These are phyloP conservation scores for Oceanodroma leucorhoa DNA, from an alignment of 2,797 vertebrate genomes.

Conservation along the genomic window DNA sequence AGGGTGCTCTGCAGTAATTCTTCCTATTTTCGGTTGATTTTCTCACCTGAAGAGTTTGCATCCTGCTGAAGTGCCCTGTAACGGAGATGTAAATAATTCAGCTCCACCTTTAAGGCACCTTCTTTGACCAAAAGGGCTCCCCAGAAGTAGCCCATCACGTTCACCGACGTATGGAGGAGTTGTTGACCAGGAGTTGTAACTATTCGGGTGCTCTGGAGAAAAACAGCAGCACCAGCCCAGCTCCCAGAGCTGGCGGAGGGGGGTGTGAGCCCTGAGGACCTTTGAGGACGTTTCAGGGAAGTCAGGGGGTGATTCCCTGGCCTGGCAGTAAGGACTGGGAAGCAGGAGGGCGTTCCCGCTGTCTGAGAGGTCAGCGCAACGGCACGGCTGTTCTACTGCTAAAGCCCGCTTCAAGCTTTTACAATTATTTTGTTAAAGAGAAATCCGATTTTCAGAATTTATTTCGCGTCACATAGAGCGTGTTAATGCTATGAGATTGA, in stretches of 20 bases:
- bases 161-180: not conserved
- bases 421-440: not conserved
- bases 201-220: not conserved
- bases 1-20: not conserved
- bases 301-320: not conserved
- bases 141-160: not conserved
- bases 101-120: not conserved
- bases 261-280: not conserved
- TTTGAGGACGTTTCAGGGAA: not conserved
- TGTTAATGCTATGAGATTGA: not conserved
- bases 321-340: not conserved
- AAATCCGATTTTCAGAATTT: not conserved
- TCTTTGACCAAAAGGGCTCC: not conserved
- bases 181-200: not conserved
- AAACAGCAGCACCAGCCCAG: not conserved
- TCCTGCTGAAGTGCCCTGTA: too few relatives aligned
- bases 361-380: not conserved
- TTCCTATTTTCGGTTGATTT: not conserved
- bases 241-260: rapidly evolving
- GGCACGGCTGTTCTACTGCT: rapidly evolving
- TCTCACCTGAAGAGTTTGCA: not conserved
- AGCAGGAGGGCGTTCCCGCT: not conserved
- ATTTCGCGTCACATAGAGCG: not conserved
- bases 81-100: not conserved
- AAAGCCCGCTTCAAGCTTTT: not conserved